These are phyloP conservation scores for Myiotriccus ornatus DNA, from an alignment of 2,797 vertebrate species.

Conservation along the genomic window DNA sequence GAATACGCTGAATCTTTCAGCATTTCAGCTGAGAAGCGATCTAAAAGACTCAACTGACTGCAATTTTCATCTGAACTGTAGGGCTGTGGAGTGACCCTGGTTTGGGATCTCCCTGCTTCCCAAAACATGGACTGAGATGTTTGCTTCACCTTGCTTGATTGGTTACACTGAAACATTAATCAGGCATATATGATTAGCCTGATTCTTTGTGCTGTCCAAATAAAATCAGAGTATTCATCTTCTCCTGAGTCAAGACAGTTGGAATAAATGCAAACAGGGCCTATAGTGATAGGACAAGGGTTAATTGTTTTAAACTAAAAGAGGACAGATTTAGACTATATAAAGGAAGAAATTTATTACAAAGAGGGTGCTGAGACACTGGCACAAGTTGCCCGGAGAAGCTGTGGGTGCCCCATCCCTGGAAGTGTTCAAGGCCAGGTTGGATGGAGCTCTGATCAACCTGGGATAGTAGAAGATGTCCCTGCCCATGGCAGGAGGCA, in stretches of 20 bases:
- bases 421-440: background rate
- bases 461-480: background rate
- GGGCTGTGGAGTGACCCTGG: background rate
- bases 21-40: background rate
- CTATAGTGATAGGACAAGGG: background rate
- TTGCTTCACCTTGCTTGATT: background rate
- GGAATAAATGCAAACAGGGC: background rate
- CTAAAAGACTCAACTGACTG: background rate
- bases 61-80: background rate
- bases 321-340: background rate
- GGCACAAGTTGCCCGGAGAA: background rate
- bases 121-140: background rate
- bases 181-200: background rate
- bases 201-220: background rate
- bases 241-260: background rate
- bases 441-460: background rate
- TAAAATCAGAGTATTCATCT: background rate
- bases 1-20: background rate
- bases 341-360: background rate
- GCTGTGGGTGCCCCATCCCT: background rate
- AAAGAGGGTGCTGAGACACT: background rate
- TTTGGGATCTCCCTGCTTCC: background rate
- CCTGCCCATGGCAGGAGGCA: background rate
- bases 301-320: background rate
- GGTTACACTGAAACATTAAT: background rate